Base-by-base conservation (phyloP, 2,113 vertebrate genomes). In the Nannospalax galili region DNA sequence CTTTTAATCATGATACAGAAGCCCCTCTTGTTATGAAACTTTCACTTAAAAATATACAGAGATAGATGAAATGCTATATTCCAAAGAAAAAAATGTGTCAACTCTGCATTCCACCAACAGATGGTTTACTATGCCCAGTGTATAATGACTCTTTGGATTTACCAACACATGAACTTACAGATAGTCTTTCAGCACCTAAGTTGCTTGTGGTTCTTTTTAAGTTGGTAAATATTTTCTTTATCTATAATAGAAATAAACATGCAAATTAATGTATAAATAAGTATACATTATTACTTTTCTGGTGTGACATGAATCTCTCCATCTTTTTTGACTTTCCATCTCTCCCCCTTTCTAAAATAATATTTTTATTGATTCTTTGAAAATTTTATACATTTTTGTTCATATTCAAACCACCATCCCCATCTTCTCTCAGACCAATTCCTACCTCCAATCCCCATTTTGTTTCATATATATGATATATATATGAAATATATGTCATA, bases 11-110 rank as follows among this genome's bases (percentile, higher is more conserved):
- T 52, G 74, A 87, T 81, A 58, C 16, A 48, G 72, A 95, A 95
- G 32, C 8, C 56, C 28, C 3, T 95, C 30, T 95, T 72, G 16
- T 96, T 89, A 94, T 42, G 35, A 92, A 90, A 77, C 48, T 85
- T 93, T 88, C 79, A 77, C 67, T 95, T 97, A 91, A 89, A 94
- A 95, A 82, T 75, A 12, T 62, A 91, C 52, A 77, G 32, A 96
- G 64, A 92, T 93, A 92, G 93, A 80, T 89, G 35, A 96, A 91
- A 95, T 84, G 42, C 48, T 91, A 52, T 26, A 26, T 88, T 93
- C 30, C 28, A 90, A 91, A 56, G 67, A 15, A 40, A 93, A 72
- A 79, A 64, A 74, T 75, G 42, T 91, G 35, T 89, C 72, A 67
- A 84, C 40, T 96, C 92, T 89, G 24, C 35, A 89, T 86, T 94